Evolutionary conservation across 1,140 invertebrate species (phyloP), one percentile per base, ranked within the genome.

Genomic region (Arion vulgaris): DNA sequence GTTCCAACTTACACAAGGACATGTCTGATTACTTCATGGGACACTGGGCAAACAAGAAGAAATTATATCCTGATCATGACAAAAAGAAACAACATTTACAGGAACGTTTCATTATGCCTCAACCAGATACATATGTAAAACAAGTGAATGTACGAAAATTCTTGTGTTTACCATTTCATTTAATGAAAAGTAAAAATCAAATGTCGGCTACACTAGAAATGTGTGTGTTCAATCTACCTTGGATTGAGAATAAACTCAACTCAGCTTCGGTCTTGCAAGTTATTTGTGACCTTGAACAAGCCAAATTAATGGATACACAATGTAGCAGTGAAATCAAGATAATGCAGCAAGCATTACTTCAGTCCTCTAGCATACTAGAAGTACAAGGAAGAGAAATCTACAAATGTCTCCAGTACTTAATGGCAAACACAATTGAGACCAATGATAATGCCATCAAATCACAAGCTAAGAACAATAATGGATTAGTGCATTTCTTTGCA

Each of bases 201-300:
- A 62, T 32, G 23, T 26, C 57, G 28, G 38, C 2, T 19, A 66
- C 75, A 45, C 39, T 77, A 66, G 69, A 83, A 51, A 81, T 23
- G 62, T 74, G 62, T 57, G 62, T 85, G 32, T 73, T 82, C 28
- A 71, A 79, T 68, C 45, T 95, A 11, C 93, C 94, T 80, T 96
- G 96, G 95, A 93, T 96, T 19, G 94, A 95, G 86, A 94, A 95
- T 85, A 96, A 96, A 92, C 92, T 96, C 0, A 95, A 95, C 66
- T 94, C 94, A 4, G 95, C 95, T 0, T 95, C 95, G 89, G 91
- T 93, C 11, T 92, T 91, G 72, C 92, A 93, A 87, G 93, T 95
- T 49, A 89, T 96, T 39, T 95, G 95, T 91, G 95, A 95, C 26
- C 84, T 95, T 57, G 92, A 93, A 79, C 84, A 88, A 45, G 88